Percentiles rank a stretch among this genome's conserved stretches.
These are phyloP conservation scores for Cepaea nemoralis DNA, from an alignment of 1,140 invertebrate genomes.

Conservation along the genomic window DNA sequence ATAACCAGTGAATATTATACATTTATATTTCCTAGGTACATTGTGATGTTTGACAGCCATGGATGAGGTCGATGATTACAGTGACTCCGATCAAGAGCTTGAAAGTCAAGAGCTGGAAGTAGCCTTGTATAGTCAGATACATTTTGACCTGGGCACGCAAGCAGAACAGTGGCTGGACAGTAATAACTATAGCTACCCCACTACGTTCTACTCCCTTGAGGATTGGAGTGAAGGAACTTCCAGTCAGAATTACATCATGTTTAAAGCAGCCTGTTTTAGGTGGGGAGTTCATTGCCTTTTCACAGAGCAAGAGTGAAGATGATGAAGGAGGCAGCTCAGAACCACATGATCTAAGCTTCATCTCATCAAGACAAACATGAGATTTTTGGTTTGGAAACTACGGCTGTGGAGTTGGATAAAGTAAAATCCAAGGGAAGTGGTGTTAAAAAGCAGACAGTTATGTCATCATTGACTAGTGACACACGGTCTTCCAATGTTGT, in stretches of 20 bases:
- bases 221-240: constrained; percentile 4
- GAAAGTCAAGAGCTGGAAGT: constrained; percentile 3
- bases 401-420: background rate
- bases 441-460: background rate
- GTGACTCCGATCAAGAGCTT: background rate
- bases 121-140: constrained; percentile 24
- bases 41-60: background rate
- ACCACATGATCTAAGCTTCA: background rate
- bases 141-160: background rate
- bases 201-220: background rate
- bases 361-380: background rate
- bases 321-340: background rate
- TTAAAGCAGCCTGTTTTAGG: background rate
- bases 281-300: constrained; percentile 19
- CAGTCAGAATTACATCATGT: background rate
- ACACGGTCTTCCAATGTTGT: no score
- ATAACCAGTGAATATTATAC: no score
- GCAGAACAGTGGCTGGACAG: background rate
- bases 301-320: background rate
- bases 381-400: background rate
- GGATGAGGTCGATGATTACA: background rate
- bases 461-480: background rate
- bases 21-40: background rate
- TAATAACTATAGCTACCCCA: background rate
- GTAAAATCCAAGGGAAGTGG: background rate